phyloP scores from a whole-genome alignment of 1,140 invertebrate genomes.

The Lasioglossum albipes region DNA sequence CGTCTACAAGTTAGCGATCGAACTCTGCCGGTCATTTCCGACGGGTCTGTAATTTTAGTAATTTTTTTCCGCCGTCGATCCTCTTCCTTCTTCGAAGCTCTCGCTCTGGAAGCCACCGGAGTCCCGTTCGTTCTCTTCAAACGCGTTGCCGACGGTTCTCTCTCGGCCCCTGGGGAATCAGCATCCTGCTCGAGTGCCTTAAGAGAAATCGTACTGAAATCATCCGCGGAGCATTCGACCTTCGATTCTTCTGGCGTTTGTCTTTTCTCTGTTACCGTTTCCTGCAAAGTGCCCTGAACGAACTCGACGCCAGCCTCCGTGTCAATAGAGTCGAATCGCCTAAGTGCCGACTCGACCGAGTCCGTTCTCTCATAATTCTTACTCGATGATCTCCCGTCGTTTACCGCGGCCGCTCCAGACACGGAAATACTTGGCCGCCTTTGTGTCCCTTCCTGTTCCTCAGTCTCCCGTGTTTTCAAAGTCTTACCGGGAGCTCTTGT shows the following conservation, averaged over 20 bases:
- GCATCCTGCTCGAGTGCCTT: conserved; percentile 8
- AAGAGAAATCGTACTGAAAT: conserved; percentile 11
- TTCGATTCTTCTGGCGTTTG: conserved; percentile 3
- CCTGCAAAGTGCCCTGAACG: not conserved
- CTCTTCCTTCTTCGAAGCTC: not conserved
- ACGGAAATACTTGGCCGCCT: not conserved
- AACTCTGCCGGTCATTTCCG: conserved; percentile 37
- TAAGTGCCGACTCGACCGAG: conserved; percentile 68
- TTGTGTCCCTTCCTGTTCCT: not conserved
- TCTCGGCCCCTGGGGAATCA: not conserved
- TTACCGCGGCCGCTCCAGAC: not conserved
- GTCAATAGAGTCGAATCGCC: conserved; percentile 63
- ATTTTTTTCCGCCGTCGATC: not conserved
- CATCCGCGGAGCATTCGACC: not conserved
- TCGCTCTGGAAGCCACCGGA: not conserved
- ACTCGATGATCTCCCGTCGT: not conserved
- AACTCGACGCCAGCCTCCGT: conserved; percentile 30
- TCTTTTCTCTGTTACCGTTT: not conserved
- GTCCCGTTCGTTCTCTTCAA: not conserved
- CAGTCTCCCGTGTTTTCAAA: too few species aligned
- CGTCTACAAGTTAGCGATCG: conserved; percentile 58
- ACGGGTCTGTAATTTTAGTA: conserved; percentile 32
- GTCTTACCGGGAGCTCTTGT: not conserved
- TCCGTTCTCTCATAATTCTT: conserved; percentile 56
- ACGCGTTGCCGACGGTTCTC: not conserved